Conservation (phyloP, 2,113 vertebrate species). For the Oncorhynchus tshawytscha region DNA sequence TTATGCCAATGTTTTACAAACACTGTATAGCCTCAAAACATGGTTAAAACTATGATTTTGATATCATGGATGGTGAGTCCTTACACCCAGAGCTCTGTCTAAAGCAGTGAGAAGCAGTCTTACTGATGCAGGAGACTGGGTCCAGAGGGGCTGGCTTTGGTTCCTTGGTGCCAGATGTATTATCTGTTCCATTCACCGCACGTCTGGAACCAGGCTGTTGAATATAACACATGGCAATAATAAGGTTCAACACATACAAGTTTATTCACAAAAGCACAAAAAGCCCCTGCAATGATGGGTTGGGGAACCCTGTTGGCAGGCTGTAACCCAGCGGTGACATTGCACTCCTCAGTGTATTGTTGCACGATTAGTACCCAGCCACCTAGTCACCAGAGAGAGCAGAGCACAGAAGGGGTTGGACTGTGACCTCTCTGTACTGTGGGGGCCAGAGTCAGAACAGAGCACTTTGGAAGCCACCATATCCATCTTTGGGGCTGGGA, state of each 20-base stretch:
- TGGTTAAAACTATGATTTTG: no score
- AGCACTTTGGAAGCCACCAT: constrained; percentile 6
- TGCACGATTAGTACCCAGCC: not conserved
- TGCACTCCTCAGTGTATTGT: not conserved
- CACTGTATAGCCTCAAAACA: no score
- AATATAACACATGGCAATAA: not conserved
- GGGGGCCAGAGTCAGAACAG: not conserved
- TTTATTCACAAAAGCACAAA: no score
- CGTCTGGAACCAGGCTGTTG: constrained; percentile 88
- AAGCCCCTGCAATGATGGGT: not conserved
- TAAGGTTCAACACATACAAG: no score
- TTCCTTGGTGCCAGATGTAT: constrained; percentile 89
- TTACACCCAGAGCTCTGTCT: not conserved
- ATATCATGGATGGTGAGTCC: no score
- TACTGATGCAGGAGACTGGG: constrained; percentile 93
- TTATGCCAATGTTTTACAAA: no score
- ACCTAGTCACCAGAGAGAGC: not conserved
- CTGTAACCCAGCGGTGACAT: not conserved
- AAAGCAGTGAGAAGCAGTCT: constrained; percentile 43
- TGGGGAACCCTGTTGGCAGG: no score
- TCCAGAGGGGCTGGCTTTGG: constrained; percentile 89
- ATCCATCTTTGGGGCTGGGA: not conserved
- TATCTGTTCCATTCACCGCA: constrained; percentile 83
- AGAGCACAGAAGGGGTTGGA: not conserved
- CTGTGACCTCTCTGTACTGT: not conserved